Evolutionary conservation across 2,888 invertebrate genomes (phyloP), one percentile per base, ranked within the genome.

Genomic region (Latrodectus elegans): DNA sequence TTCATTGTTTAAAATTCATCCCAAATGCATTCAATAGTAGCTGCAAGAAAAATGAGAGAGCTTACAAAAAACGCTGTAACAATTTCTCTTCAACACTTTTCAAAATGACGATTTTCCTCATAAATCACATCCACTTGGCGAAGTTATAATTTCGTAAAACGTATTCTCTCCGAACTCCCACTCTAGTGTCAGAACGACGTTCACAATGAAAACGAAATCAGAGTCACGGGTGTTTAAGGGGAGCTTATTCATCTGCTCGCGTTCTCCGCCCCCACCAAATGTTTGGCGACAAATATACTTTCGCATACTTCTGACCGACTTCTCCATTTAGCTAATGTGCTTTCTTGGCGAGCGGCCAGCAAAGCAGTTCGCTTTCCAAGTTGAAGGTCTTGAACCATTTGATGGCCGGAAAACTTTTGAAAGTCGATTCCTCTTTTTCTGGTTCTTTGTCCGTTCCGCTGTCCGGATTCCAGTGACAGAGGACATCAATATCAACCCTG

Each of bases 281-380:
- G 52, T 64, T 84, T 71, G 84, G 84, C 84, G 84, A 77, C 84
- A 71, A 77, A 84, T 84, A 67, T 72, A 52, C 70, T 52, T 84
- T 67, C 65, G 72, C 38, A 38, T 67, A 70, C 65, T 72, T 84
- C 14, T 65, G 65, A 26, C 17, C 72, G 77, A 77, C 77, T 64
- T 72, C 65, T 71, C 84, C 77, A 84, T 84, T 84, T 77, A 77
- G 77, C 77, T 84, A 84, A 84, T 84, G 77, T 38, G 22, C 67
- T 49, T 52, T 38, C 14, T 72, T 77, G 84, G 76, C 77, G n/a
- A 38, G 10, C 38, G 53, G 55, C 80, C 80, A 80, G 73, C 14
- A 22, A 68, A 68, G 12, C n/a, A 26, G n/a, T 17, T 53, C 11
- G 15, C 26, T 11, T 11, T 73, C 22, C n/a, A 73, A 60, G 60